A percentile compares a stretch with the other conserved stretches of the same genome.
phyloP scores from a whole-genome alignment of 2,113 vertebrate genomes.

The Marmota monax region DNA sequence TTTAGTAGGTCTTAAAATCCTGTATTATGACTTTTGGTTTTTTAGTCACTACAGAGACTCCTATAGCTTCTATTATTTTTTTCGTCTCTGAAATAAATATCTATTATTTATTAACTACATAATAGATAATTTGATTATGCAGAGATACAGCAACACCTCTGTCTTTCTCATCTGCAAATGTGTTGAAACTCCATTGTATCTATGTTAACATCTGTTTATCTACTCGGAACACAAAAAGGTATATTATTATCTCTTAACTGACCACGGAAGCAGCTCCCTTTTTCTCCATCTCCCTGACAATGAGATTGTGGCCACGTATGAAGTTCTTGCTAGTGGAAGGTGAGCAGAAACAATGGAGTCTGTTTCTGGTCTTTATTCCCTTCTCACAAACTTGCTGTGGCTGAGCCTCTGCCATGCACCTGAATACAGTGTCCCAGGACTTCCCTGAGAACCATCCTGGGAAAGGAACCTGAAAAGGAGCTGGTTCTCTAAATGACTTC shows the following conservation, averaged over 20 bases:
- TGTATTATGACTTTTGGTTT: neutral
- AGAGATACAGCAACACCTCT: neutral
- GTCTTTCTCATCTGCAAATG: neutral
- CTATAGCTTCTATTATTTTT: neutral
- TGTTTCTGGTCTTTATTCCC: neutral
- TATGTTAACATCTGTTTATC: neutral
- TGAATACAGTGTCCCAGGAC: too few species aligned
- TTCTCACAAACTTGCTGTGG: neutral
- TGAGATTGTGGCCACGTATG: neutral
- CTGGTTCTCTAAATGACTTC: neutral
- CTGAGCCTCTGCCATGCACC: neutral
- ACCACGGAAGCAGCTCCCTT: neutral
- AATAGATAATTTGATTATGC: neutral
- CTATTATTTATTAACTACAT: neutral
- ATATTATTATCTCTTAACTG: neutral
- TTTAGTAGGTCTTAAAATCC: slow-evolving; percentile 32
- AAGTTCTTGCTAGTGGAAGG: neutral
- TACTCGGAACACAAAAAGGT: neutral
- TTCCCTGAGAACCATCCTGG: neutral
- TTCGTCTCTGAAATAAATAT: neutral
- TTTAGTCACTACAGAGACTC: neutral
- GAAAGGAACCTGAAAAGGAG: neutral
- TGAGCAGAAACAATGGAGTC: neutral
- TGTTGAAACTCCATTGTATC: neutral
- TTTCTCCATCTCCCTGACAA: neutral